Evolutionary conservation across 2,797 vertebrate species (phyloP), one percentile per base, ranked within the genome.

Genomic region (Pyrocephalus nanus): DNA sequence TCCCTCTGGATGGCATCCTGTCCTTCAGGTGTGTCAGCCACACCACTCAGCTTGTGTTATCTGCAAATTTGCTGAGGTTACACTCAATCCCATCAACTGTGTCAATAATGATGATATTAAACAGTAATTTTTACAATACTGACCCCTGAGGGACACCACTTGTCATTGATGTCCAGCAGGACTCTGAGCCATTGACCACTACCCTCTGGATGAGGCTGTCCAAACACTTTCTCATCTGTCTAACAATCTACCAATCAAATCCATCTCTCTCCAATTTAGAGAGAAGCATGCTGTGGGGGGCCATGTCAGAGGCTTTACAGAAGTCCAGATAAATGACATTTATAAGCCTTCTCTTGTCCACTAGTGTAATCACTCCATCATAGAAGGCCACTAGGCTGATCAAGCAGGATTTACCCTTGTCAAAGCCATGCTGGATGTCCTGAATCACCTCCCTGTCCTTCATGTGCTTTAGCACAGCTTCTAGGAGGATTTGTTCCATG

Each of bases 111-210:
- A 22, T 42, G 42, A 27, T 36, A 55, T 30, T 71, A 48, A 71
- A 48, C 14, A 26, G 30, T 19, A 8, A 30, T 22, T 7, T 4
- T 30, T 12, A 17, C 34, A 32, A 27, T 27, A 42, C 0, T 1
- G 17, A n/a, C 6, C 10, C 16, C 42, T 42, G 30, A 48, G 42
- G 26, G 34, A 22, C 30, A 21, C 23, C 29, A 10, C 57, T 70
- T 62, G 30, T 34, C 42, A n/a, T 16, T 70, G 42, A n/a, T 15
- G 5, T 30, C 20, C 17, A 18, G 1, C 0, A 4, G 30, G 26
- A 62, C 17, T 48, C 65, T 48, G 42, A 34, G 42, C 30, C 30
- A 7, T 25, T 34, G 55, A 25, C 38, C 29, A 14, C 3, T 14
- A 61, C 10, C 19, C 15, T 53, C n/a, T 54, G 55, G 40, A 45